Conservation (phyloP, 2,797 vertebrate species). For the Cirrhinus molitorella region DNA sequence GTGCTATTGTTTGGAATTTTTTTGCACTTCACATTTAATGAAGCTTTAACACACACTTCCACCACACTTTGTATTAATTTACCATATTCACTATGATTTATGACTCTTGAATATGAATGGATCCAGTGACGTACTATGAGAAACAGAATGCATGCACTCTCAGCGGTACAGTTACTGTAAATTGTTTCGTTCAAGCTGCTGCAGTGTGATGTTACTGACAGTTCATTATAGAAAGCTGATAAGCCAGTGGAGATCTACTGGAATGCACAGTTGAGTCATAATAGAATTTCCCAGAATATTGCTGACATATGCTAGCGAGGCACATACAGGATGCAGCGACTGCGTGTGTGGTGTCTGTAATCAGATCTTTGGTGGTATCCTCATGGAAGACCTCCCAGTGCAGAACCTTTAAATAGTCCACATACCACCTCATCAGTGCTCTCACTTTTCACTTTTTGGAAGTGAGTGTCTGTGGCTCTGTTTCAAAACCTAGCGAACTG, state of each 20-base stretch:
- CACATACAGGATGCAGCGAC: slow-evolving; percentile 5
- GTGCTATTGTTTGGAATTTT: neutral
- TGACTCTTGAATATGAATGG: slow-evolving; percentile 3
- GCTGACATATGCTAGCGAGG: slow-evolving; percentile 18
- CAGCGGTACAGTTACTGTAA: slow-evolving; percentile 40
- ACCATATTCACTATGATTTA: neutral
- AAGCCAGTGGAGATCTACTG: slow-evolving; percentile 26
- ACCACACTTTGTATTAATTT: neutral
- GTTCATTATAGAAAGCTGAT: slow-evolving; percentile 48
- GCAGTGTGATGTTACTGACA: slow-evolving; percentile 42
- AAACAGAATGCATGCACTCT: slow-evolving; percentile 15
- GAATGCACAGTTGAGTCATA: slow-evolving; percentile 46
- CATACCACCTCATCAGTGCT: slow-evolving; percentile 1
- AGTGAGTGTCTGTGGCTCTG: slow-evolving; percentile 10
- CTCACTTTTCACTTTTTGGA: slow-evolving; percentile 24
- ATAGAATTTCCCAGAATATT: slow-evolving; percentile 42
- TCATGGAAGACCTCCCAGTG: slow-evolving; percentile 50
- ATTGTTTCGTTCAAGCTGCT: slow-evolving; percentile 44
- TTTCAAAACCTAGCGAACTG: slow-evolving; percentile 3
- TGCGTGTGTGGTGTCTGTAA: slow-evolving; percentile 45
- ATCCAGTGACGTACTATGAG: slow-evolving; percentile 6
- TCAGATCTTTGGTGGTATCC: slow-evolving; percentile 35
- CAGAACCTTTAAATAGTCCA: slow-evolving; percentile 24
- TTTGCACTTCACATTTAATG: neutral
- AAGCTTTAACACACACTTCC: neutral